Evolutionary conservation across 1,140 invertebrate genomes (phyloP).

Genomic region (Teleogryllus occipitalis): DNA sequence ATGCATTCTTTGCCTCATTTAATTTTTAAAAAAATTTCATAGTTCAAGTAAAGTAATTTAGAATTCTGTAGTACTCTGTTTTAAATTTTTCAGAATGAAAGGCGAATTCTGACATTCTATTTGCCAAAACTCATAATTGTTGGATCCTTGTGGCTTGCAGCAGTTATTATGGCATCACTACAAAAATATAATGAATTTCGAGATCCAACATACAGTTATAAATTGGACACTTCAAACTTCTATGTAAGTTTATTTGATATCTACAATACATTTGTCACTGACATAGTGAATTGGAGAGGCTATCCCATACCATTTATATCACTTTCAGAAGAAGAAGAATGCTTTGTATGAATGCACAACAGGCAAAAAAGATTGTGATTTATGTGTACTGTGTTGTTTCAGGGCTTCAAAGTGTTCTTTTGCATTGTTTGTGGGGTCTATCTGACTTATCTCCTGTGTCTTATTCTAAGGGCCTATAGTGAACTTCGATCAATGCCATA

Average conservation of each 20-base stretch:
- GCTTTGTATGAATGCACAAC: no score
- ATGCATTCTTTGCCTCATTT: no score
- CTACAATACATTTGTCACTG: background rate
- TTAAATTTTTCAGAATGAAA: conserved; percentile 63
- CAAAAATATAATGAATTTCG: conserved; percentile 79
- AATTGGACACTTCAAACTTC: conserved; percentile 78
- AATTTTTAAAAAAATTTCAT: no score
- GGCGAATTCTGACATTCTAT: conserved; percentile 79
- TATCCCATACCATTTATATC: background rate
- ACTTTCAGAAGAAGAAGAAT: no score
- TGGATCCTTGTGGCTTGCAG: conserved; percentile 76
- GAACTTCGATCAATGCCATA: conserved; percentile 94
- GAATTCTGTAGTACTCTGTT: conserved; percentile 9
- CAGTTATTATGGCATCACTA: conserved; percentile 78
- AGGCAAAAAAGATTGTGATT: background rate
- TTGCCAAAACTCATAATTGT: conserved; percentile 84
- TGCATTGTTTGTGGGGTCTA: conserved; percentile 77
- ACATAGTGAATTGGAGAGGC: background rate
- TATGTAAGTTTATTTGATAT: conserved; percentile 51
- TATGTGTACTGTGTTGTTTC: conserved; percentile 32
- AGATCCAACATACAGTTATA: conserved; percentile 90
- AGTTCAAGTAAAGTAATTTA: no score
- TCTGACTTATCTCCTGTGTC: conserved; percentile 71
- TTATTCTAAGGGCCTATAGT: conserved; percentile 83
- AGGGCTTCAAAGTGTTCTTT: conserved; percentile 82